Evolutionary conservation across 2,888 invertebrate genomes (phyloP).

Genomic region (Leucophenga montana): DNA sequence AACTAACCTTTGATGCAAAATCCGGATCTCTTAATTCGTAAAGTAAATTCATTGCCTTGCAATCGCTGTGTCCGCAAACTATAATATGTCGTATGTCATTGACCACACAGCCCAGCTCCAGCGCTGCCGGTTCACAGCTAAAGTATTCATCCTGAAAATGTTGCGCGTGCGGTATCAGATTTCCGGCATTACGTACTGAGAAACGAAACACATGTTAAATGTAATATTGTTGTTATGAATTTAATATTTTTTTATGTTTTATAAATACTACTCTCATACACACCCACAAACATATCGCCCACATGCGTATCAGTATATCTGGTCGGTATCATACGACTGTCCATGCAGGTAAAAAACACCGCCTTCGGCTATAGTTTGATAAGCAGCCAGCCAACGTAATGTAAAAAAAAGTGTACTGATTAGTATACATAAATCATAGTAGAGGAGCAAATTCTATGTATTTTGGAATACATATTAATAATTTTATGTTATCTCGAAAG

Average conservation of each 20-base stretch:
- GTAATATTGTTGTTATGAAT: not conserved
- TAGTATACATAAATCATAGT: no score
- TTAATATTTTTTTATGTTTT: not conserved
- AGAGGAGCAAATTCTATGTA: no score
- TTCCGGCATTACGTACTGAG: slow-evolving; percentile 96
- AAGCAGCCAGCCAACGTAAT: not conserved
- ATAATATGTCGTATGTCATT: slow-evolving; percentile 94
- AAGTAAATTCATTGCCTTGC: slow-evolving; percentile 96
- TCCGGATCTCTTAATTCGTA: slow-evolving; percentile 86
- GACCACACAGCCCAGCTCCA: slow-evolving; percentile 94
- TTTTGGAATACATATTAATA: no score
- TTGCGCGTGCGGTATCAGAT: slow-evolving; percentile 93
- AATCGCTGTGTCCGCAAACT: slow-evolving; percentile 98
- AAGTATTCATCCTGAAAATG: slow-evolving; percentile 89
- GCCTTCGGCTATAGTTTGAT: slow-evolving; percentile 87
- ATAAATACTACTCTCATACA: slow-evolving; percentile 64
- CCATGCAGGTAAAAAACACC: slow-evolving; percentile 98
- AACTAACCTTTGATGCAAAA: slow-evolving; percentile 79
- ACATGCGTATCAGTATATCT: slow-evolving; percentile 95
- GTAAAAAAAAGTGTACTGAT: not conserved
- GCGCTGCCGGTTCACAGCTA: slow-evolving; percentile 95
- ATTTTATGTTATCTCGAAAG: no score
- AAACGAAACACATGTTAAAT: not conserved
- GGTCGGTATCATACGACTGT: slow-evolving; percentile 97
- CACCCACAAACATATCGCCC: slow-evolving; percentile 98